phyloP scores from a whole-genome alignment of 1,140 invertebrate genomes.

The Hypsibius dujardini region DNA sequence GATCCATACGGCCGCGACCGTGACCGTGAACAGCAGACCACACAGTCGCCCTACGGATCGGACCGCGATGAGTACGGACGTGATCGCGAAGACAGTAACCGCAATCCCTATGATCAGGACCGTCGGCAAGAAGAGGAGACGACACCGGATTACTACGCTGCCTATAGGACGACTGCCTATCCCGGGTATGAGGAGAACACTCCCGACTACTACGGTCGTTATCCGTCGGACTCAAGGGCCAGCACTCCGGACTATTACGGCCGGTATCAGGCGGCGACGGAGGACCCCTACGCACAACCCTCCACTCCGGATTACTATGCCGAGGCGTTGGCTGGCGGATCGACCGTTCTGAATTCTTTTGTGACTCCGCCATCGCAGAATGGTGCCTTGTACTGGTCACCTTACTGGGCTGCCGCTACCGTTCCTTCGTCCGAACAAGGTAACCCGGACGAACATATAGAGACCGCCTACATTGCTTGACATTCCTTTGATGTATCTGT shows the following conservation, averaged over 20 bases:
- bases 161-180: no score
- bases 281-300: no score
- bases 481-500: background rate
- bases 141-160: no score
- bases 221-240: no score
- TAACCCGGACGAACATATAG: no score
- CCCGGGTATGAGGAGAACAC: background rate
- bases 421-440: background rate
- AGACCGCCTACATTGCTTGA: background rate
- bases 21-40: background rate
- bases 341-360: background rate
- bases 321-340: background rate
- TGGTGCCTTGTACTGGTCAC: background rate
- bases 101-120: constrained; percentile 1
- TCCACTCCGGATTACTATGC: background rate
- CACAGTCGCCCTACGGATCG: background rate
- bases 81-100: background rate
- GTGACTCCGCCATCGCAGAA: background rate
- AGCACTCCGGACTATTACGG: no score
- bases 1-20: no score
- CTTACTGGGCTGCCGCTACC: background rate
- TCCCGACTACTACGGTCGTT: constrained; percentile 9
- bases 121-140: no score
- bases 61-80: background rate
- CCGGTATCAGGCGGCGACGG: no score